A percentile compares a stretch with the other conserved stretches of the same genome.
Evolutionary conservation across 2,888 invertebrate genomes (phyloP).

Genomic region (Xanthostigma xanthostigma): DNA sequence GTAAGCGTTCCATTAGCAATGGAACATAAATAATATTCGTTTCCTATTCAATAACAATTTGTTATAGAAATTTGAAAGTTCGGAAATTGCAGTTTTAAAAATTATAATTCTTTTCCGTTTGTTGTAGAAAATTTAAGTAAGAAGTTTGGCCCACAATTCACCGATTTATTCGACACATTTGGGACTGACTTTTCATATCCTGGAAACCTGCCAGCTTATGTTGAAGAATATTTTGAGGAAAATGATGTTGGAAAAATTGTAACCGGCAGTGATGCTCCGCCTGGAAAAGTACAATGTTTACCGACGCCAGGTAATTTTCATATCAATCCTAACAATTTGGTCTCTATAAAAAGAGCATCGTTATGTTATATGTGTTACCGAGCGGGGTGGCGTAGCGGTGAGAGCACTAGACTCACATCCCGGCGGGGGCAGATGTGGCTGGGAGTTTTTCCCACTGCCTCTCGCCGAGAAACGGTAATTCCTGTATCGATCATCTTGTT

Average conservation of each 20-base stretch:
- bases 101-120: conserved; percentile 6
- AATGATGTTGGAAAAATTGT: conserved; percentile 31
- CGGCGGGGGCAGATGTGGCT: too few species aligned
- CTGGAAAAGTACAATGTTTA: conserved; percentile 52
- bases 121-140: conserved; percentile 53
- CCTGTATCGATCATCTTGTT: too few species aligned
- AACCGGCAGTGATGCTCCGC: conserved; percentile 18
- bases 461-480: too few species aligned
- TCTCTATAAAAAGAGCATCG: too few species aligned
- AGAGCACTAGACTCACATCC: too few species aligned
- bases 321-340: too few species aligned
- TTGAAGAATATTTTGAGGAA: conserved; percentile 59
- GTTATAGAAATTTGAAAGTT: background rate
- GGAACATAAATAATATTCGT: background rate
- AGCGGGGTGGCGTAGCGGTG: too few species aligned
- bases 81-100: background rate
- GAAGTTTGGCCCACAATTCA: conserved; percentile 54
- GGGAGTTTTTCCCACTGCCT: too few species aligned
- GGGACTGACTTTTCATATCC: conserved; percentile 55
- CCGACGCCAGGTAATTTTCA: conserved; percentile 54
- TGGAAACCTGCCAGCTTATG: conserved; percentile 50
- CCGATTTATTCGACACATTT: conserved; percentile 53
- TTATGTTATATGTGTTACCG: too few species aligned
- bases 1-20: too few species aligned
- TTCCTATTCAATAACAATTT: background rate